These are phyloP conservation scores for Rambutsinella grinnellia DNA, from an alignment of 2,888 invertebrate species.

Conservation along the genomic window DNA sequence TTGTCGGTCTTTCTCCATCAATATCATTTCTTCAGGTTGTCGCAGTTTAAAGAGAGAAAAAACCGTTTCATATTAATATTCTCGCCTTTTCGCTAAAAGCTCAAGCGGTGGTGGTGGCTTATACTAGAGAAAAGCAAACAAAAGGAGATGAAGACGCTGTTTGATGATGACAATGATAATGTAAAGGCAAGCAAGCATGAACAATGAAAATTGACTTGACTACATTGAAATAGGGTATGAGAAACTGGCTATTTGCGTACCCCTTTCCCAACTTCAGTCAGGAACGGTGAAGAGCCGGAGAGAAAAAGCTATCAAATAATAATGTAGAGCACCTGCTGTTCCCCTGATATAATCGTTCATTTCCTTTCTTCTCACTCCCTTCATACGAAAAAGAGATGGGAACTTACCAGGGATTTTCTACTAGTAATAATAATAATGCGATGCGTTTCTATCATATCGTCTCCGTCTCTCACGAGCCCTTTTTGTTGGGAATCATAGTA, in stretches of 20 bases:
- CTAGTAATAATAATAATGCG: neutral
- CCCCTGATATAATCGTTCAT: conserved; percentile 40
- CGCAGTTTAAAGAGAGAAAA: no score
- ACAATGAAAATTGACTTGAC: conserved; percentile 44
- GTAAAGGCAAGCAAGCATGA: conserved; percentile 45
- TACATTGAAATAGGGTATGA: no score
- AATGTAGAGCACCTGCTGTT: conserved; percentile 42
- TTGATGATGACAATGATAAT: conserved; percentile 17
- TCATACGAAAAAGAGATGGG: neutral
- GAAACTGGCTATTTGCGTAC: conserved; percentile 2
- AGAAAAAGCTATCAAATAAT: conserved; percentile 4
- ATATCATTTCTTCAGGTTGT: no score
- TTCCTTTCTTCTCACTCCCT: conserved; percentile 19
- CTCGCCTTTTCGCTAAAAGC: neutral
- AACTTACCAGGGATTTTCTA: neutral
- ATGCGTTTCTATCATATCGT: neutral
- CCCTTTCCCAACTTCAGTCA: neutral
- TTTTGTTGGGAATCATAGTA: neutral
- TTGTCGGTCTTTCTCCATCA: no score
- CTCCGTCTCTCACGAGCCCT: neutral
- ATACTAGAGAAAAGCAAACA: conserved; percentile 16
- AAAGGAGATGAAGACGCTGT: conserved; percentile 10
- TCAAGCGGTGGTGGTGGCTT: conserved; percentile 8
- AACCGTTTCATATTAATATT: neutral
- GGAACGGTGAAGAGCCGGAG: neutral